Percentiles rank a stretch among this genome's conserved stretches.
Evolutionary conservation across 2,797 vertebrate genomes (phyloP).

Genomic region (Myripristis murdjan): DNA sequence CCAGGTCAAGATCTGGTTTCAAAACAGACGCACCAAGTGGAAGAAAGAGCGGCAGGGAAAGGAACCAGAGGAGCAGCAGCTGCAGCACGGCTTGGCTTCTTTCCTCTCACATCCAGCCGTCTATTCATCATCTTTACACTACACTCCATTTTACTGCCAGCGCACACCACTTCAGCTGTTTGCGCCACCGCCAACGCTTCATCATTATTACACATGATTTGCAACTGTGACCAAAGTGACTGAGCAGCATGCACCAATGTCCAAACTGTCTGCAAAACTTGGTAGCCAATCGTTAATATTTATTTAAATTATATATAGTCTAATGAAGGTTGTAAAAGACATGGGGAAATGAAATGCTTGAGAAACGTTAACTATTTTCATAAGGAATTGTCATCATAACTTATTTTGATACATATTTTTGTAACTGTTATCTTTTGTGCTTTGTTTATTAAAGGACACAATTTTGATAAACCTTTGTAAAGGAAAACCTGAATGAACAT

Average conservation of each 20-base stretch:
- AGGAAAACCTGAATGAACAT: too few species aligned
- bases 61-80: constrained; percentile 50
- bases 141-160: constrained; percentile 42
- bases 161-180: constrained; percentile 54
- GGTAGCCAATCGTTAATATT: background rate
- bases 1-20: constrained; percentile 90
- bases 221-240: background rate
- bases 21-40: constrained; percentile 88
- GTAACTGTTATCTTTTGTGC: background rate
- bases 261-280: too few species aligned
- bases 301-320: too few species aligned
- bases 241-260: background rate
- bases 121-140: constrained; percentile 20
- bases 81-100: background rate
- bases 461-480: background rate
- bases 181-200: constrained; percentile 38
- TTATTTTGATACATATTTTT: constrained; percentile 67
- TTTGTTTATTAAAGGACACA: background rate
- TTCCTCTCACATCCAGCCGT: background rate
- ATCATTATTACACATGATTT: constrained; percentile 43
- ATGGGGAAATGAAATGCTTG: background rate
- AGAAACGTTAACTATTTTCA: constrained; percentile 34
- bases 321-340: constrained; percentile 10
- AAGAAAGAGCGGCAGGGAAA: constrained; percentile 82
- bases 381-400: constrained; percentile 57